Evolutionary conservation across 1,140 invertebrate species (phyloP).

Genomic region (Neodiprion fabricii): DNA sequence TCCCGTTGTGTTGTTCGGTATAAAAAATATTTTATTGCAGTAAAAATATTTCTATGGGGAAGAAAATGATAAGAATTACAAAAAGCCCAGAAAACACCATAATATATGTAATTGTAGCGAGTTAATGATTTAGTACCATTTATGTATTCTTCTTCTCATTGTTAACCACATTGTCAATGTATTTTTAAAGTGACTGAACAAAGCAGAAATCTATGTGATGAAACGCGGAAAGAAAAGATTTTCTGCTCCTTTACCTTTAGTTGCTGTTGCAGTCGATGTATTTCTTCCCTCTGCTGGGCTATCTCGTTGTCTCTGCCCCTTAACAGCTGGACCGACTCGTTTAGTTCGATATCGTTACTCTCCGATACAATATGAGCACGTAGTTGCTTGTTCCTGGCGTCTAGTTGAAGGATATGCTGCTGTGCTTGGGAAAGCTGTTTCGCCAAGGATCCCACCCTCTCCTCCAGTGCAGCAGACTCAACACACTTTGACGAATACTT

Average conservation of each 20-base stretch:
- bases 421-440: conserved; percentile 81
- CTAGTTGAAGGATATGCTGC: conserved; percentile 79
- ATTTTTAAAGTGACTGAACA: conserved; percentile 14
- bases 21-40: no score
- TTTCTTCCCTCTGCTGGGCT: conserved; percentile 55
- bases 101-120: conserved; percentile 44
- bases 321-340: conserved; percentile 51
- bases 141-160: conserved; percentile 16
- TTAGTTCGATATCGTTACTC: conserved; percentile 50
- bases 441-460: conserved; percentile 78
- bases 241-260: conserved; percentile 47
- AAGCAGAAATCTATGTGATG: no score
- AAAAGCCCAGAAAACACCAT: conserved; percentile 42
- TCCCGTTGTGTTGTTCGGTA: no score
- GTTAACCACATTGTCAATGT: conserved; percentile 47
- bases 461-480: conserved; percentile 85
- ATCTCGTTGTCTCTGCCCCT: conserved; percentile 55
- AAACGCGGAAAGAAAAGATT: background rate
- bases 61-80: conserved; percentile 5
- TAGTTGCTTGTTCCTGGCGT: conserved; percentile 79
- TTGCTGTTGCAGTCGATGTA: conserved; percentile 57
- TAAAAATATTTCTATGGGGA: background rate
- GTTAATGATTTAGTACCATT: conserved; percentile 49
- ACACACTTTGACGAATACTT: conserved; percentile 92
- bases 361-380: conserved; percentile 76